Percentiles rank a stretch among this genome's conserved stretches.
Evolutionary conservation across 2,113 vertebrate species (phyloP).

Genomic region (Upupa epops): DNA sequence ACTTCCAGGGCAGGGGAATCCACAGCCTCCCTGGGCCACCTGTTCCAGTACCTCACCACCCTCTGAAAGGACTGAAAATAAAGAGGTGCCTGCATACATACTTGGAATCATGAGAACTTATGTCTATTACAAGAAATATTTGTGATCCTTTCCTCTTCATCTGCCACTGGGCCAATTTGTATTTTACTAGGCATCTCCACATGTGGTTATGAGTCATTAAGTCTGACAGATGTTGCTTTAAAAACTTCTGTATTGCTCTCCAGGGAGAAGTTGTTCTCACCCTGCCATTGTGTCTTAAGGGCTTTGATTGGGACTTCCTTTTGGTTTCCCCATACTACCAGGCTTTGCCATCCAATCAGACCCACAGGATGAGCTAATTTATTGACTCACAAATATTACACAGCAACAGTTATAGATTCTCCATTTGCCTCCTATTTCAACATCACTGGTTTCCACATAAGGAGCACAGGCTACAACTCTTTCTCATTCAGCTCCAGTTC

Average conservation of each 20-base stretch:
- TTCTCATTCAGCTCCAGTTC: neutral
- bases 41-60: too few species aligned
- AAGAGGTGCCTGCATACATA: neutral
- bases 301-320: neutral
- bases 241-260: slow-evolving; percentile 15
- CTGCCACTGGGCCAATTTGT: neutral
- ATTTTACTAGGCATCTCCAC: neutral
- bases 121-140: neutral
- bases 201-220: slow-evolving; percentile 33
- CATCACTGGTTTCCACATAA: neutral
- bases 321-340: neutral
- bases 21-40: too few species aligned
- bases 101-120: neutral
- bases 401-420: neutral
- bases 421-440: neutral
- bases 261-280: slow-evolving; percentile 11
- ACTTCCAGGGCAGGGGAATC: too few species aligned
- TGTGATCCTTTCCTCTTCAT: slow-evolving; percentile 21
- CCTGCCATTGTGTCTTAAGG: slow-evolving; percentile 4
- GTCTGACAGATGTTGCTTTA: slow-evolving; percentile 27
- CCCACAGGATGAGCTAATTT: neutral
- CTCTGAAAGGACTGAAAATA: neutral
- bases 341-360: neutral
- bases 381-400: neutral
- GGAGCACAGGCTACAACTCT: neutral